Base-by-base conservation (phyloP, 1,140 invertebrate genomes). In the Anoplophora glabripennis region DNA sequence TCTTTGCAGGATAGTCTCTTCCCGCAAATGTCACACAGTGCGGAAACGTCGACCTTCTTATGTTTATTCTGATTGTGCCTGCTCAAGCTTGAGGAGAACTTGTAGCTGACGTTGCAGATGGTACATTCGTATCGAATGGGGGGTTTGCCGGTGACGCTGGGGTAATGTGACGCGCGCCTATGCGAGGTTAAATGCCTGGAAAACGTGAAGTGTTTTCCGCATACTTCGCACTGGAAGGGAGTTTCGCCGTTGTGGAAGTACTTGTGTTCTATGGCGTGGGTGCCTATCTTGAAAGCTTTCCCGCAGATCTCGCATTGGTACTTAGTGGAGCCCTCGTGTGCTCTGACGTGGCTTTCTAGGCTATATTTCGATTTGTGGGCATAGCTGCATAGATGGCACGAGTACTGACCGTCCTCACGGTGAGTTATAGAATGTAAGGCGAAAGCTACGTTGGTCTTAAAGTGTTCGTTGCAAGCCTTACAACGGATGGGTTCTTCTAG, bases 1-100 rank as follows among this genome's bases (percentile, higher is more conserved):
- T 87, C 85, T 4, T 83, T 80, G 41, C 80, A 84, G 17, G 84
- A 84, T 40, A 95, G 84, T 53, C 86, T 84, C 77, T 94, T 93
- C 10, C 85, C 85, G 74, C 91, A 92, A 28, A 89, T 84, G 64
- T 86, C 83, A 74, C 87, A 89, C 0, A 85, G 55, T 2, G 81
- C 81, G 35, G 65, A 68, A 1, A 54, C 38, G 21, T 70, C 63
- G 9, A 52, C 59, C 0, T 64, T 68, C 21, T 65, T 68, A 45
- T 75, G 73, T 21, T 71, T 66, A n/a, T 63, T 67, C 42, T 63
- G 40, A 36, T 70, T 71, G 46, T 75, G 73, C 1, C 73, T 49
- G 15, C 12, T 28, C 12, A 54, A 12, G 7, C 52, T 41, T 7
- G 52, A 41, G 1, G 21, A 41, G 9, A 21, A 44, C 21, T 54